A percentile compares a stretch with the other conserved stretches of the same genome.
These are phyloP conservation scores for Episyrphus balteatus DNA, from an alignment of 1,140 invertebrate genomes.

Conservation along the genomic window DNA sequence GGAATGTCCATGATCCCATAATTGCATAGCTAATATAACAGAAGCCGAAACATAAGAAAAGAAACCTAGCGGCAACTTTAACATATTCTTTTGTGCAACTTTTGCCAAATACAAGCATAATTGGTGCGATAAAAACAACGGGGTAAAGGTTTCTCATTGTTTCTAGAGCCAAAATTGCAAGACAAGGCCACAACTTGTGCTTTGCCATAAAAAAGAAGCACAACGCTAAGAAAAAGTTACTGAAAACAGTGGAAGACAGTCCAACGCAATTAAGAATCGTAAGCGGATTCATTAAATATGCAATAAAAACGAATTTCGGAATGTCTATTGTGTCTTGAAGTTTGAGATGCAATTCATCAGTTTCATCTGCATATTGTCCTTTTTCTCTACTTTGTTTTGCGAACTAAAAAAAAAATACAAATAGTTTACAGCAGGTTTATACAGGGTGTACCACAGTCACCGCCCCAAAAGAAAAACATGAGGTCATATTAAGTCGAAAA, in stretches of 20 bases:
- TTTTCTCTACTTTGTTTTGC: conserved; percentile 7
- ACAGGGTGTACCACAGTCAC: too few relatives aligned
- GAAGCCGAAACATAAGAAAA: conserved; percentile 18
- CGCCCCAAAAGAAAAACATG: too few relatives aligned
- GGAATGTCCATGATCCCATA: conserved; percentile 55
- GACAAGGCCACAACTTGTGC: conserved; percentile 47
- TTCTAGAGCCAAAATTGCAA: conserved; percentile 59
- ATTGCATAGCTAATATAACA: conserved; percentile 16
- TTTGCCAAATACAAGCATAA: conserved; percentile 44
- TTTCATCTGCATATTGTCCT: conserved; percentile 44
- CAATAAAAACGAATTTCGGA: conserved; percentile 57
- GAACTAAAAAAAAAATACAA: neutral
- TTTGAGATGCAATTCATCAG: conserved; percentile 45
- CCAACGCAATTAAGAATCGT: conserved; percentile 82
- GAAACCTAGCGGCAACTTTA: conserved; percentile 30
- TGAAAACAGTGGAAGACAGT: conserved; percentile 80
- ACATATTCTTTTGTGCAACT: conserved; percentile 10
- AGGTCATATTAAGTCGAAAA: too few relatives aligned
- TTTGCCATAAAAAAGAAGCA: conserved; percentile 58
- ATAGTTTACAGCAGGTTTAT: too few relatives aligned
- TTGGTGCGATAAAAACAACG: conserved; percentile 68
- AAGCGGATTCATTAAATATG: conserved; percentile 90
- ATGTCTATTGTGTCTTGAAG: conserved; percentile 42
- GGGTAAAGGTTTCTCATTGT: conserved; percentile 82
- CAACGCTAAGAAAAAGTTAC: conserved; percentile 68